A percentile compares a stretch with the other conserved stretches of the same genome.
phyloP scores from a whole-genome alignment of 2,888 invertebrate species.

The Xestia ashworthii region DNA sequence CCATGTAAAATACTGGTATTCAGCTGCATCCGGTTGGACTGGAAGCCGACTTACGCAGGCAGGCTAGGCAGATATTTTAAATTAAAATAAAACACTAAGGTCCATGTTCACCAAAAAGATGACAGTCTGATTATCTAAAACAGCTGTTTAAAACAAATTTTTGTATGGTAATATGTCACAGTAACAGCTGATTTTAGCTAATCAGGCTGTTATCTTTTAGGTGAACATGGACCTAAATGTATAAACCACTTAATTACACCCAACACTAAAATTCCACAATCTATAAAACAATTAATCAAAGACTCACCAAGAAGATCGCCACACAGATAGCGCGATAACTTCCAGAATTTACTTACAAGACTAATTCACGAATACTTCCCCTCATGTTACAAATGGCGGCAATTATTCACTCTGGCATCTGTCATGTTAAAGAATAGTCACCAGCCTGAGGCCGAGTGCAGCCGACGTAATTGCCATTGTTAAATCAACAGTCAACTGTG shows the following conservation, averaged over 20 bases:
- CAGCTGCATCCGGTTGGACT: too few species aligned
- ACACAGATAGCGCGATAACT: slow-evolving; percentile 32
- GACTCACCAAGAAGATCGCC: slow-evolving; percentile 31
- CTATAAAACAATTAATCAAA: slow-evolving; percentile 25
- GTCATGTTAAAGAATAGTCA: slow-evolving; percentile 87
- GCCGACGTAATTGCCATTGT: slow-evolving; percentile 86
- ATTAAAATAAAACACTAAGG: too few species aligned
- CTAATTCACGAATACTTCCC: slow-evolving; percentile 76
- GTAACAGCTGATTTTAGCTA: too few species aligned
- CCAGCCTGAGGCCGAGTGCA: slow-evolving; percentile 72
- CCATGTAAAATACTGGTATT: too few species aligned
- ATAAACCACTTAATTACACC: not conserved
- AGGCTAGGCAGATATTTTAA: too few species aligned
- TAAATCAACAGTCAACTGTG: slow-evolving; percentile 75
- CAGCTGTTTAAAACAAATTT: too few species aligned
- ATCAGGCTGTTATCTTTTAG: too few species aligned
- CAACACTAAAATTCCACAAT: slow-evolving; percentile 10
- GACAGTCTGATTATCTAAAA: too few species aligned
- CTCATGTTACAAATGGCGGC: slow-evolving; percentile 84
- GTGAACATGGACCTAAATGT: too few species aligned
- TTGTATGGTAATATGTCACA: too few species aligned
- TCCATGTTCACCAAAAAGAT: too few species aligned
- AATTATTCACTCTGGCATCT: slow-evolving; percentile 88
- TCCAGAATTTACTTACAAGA: slow-evolving; percentile 47
- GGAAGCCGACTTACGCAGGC: too few species aligned